Evolutionary conservation across 2,797 vertebrate genomes (phyloP), one percentile per base, ranked within the genome.

Genomic region (Poecile montanus): DNA sequence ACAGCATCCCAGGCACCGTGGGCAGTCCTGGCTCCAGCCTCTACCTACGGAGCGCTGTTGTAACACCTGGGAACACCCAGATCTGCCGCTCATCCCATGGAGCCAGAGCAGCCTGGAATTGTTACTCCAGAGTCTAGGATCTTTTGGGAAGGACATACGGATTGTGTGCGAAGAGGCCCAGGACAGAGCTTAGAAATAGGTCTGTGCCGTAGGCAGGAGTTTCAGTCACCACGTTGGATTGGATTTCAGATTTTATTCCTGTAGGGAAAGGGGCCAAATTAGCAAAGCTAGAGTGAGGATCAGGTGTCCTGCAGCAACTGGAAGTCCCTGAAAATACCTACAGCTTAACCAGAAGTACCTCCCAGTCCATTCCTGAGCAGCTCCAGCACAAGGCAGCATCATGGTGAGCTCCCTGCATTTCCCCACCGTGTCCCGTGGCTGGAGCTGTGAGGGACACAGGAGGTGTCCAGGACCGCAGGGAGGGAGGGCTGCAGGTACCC

Each of bases 61-160:
- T 17, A 27, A n/a, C 26, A 1, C 3, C 1, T 47, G 51, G 34
- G 68, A 42, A 11, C 1, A 15, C 17, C 11, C 40, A 1, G 5
- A 2, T 54, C n/a, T 57, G 20, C 15, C 0, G 0, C 6, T 0
- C 0, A 38, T 19, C 20, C 1, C 2, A 0, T 0, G 16, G 32
- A 70, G 42, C 58, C 80, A 20, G 73, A 66, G 58, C 73, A 78
- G 60, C 13, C 13, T 60, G 60, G 34, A 66, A 15, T 54, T 40
- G 25, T 19, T 32, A 23, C 36, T 78, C 11, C 34, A 42, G 42
- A 66, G 26, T 34, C 30, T 23, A 8, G 25, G 40, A 42, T 47
- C 45, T 29, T 54, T 25, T 42, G 53, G 60, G 19, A 42, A 60
- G 60, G 4, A 13, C 19, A 1, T 57, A 6, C 8, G 19, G 20